Conservation (phyloP, 2,888 invertebrate genomes). For the Agapostemon virescens region DNA sequence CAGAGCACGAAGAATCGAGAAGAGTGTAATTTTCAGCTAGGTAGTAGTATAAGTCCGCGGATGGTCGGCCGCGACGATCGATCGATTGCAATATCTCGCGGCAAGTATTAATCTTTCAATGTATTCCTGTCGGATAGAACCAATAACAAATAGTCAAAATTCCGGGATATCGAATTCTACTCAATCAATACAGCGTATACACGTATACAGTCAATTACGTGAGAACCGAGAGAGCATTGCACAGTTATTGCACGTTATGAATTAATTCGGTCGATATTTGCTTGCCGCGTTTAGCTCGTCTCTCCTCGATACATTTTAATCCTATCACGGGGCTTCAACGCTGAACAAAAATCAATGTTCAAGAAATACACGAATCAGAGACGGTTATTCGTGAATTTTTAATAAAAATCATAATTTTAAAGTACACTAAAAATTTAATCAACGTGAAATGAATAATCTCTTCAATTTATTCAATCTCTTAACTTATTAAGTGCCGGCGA, state of each 20-base stretch:
- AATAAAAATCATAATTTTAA: not conserved
- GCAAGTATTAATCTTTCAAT: constrained; percentile 24
- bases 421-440: not conserved
- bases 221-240: not conserved
- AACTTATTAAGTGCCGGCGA: too few relatives aligned
- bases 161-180: constrained; percentile 5
- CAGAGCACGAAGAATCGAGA: not conserved
- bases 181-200: constrained; percentile 11
- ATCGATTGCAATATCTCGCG: not conserved
- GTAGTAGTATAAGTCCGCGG: constrained; percentile 42
- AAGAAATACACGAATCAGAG: not conserved
- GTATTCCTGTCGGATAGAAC: not conserved
- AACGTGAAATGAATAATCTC: too few relatives aligned
- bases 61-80: constrained; percentile 32
- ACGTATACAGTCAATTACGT: not conserved
- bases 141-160: constrained; percentile 2
- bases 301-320: not conserved
- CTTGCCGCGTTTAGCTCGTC: not conserved
- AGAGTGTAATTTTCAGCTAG: not conserved
- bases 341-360: not conserved
- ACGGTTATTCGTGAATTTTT: not conserved
- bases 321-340: not conserved
- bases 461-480: too few relatives aligned
- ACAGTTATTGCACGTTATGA: not conserved
- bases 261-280: not conserved